These are phyloP conservation scores for Ruditapes philippinarum DNA, from an alignment of 1,140 invertebrate species.

Conservation along the genomic window DNA sequence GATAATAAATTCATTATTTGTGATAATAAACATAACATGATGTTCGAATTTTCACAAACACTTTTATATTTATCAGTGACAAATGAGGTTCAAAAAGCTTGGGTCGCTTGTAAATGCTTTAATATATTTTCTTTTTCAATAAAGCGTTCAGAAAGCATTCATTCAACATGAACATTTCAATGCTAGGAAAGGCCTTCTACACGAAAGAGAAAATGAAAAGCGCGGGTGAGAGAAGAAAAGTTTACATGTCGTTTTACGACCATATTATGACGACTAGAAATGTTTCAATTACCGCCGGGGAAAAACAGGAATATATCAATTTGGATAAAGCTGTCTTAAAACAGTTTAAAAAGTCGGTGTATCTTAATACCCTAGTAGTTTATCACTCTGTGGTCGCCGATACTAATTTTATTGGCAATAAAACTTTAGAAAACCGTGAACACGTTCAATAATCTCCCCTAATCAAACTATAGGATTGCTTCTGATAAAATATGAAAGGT, in stretches of 20 bases:
- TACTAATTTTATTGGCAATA: constrained; percentile 37
- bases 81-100: too few relatives aligned
- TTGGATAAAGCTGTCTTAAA: constrained; percentile 22
- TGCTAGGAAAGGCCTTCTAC: too few relatives aligned
- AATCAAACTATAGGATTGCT: constrained; percentile 26
- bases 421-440: constrained; percentile 35
- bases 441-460: constrained; percentile 19
- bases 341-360: neutral
- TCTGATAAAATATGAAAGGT: constrained; percentile 11
- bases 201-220: too few relatives aligned
- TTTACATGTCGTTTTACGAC: constrained; percentile 10
- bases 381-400: constrained; percentile 31
- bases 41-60: too few relatives aligned
- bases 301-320: constrained; percentile 12
- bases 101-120: too few relatives aligned
- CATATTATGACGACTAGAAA: neutral
- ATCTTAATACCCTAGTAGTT: constrained; percentile 11
- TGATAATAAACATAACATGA: too few relatives aligned
- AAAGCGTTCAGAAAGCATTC: too few relatives aligned
- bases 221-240: neutral
- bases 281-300: constrained; percentile 21
- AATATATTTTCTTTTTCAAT: too few relatives aligned
- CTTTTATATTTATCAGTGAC: too few relatives aligned
- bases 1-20: too few relatives aligned
- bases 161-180: too few relatives aligned